Evolutionary conservation across 2,888 invertebrate genomes (phyloP).

Genomic region (Falcaria lacertinaria): DNA sequence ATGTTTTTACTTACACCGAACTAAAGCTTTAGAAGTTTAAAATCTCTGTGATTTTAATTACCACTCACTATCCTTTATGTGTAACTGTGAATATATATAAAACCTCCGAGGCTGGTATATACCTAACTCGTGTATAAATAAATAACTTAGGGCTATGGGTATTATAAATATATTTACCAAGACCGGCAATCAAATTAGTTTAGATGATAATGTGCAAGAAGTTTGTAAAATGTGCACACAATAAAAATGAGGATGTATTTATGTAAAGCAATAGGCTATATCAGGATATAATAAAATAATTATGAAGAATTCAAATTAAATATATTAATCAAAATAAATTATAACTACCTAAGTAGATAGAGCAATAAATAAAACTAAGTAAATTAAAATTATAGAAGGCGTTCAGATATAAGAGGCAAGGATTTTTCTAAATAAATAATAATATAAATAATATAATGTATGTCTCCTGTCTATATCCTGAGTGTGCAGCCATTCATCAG

Average conservation of each 20-base stretch:
- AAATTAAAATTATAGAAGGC: no score
- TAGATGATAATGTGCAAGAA: not conserved
- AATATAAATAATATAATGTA: not conserved
- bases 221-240: not conserved
- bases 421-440: not conserved
- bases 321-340: not conserved
- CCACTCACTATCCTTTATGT: no score
- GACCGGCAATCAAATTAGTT: not conserved
- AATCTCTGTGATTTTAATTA: no score
- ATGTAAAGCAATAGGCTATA: constrained; percentile 1
- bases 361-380: no score
- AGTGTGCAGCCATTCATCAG: not conserved
- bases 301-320: not conserved
- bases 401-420: no score
- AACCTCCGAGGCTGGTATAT: no score
- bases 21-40: no score
- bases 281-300: not conserved
- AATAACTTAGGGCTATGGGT: not conserved
- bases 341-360: not conserved
- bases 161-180: not conserved
- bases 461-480: not conserved
- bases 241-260: not conserved
- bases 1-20: no score
- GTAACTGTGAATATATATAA: no score
- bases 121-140: no score